Percentiles rank a stretch among this genome's conserved stretches.
phyloP scores from a whole-genome alignment of 2,113 vertebrate genomes.

The Ahaetulla prasina region DNA sequence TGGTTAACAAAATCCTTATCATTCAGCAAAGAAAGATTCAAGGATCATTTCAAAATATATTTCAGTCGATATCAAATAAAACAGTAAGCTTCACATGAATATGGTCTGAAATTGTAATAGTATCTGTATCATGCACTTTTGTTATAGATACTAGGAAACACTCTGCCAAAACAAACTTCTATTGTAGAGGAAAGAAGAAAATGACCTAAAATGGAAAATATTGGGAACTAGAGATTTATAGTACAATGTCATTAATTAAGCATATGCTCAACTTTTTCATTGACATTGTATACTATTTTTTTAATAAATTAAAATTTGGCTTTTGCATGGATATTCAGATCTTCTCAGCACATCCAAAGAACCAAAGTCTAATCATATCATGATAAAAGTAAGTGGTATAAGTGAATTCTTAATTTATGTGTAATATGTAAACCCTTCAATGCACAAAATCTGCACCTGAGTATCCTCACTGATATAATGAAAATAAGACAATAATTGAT shows the following conservation, averaged over 20 bases:
- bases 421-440: background rate
- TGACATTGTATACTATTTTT: background rate
- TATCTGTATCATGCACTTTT: background rate
- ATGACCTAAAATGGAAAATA: background rate
- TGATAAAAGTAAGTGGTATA: background rate
- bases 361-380: background rate
- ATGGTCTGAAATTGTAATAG: background rate
- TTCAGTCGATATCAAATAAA: background rate
- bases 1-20: background rate
- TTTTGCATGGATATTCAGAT: background rate
- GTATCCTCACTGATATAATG: background rate
- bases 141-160: background rate
- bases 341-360: background rate
- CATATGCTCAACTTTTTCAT: background rate
- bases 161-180: background rate
- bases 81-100: background rate
- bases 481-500: background rate
- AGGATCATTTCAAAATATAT: background rate
- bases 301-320: background rate
- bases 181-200: background rate
- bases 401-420: background rate
- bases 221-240: background rate
- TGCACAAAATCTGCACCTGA: background rate
- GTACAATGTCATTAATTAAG: background rate
- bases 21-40: background rate